A percentile compares a stretch with the other conserved stretches of the same genome.
phyloP scores from a whole-genome alignment of 2,888 invertebrate genomes.

The Mactromeris polynyma region DNA sequence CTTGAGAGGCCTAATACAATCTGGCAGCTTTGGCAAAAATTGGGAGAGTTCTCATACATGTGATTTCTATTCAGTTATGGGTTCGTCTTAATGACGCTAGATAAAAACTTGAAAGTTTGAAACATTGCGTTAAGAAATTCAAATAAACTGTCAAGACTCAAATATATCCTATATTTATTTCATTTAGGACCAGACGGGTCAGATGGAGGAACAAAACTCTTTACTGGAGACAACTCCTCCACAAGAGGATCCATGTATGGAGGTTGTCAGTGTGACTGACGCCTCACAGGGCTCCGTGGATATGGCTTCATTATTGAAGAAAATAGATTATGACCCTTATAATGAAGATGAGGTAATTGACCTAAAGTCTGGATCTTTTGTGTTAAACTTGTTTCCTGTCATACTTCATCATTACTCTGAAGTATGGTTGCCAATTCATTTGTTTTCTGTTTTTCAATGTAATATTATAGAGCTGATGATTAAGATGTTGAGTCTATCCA shows the following conservation, averaged over 20 bases:
- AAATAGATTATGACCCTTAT: conserved; percentile 81
- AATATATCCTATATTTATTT: background rate
- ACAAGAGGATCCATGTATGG: conserved; percentile 60
- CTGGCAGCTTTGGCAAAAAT: too few species aligned
- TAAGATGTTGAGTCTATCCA: too few species aligned
- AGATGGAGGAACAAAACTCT: conserved; percentile 13
- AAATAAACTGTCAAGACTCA: background rate
- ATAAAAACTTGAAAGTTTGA: too few species aligned
- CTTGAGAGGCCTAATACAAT: too few species aligned
- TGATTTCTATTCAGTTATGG: too few species aligned
- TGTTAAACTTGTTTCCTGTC: too few species aligned
- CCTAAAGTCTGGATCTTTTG: background rate
- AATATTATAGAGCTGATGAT: too few species aligned
- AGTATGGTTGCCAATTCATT: too few species aligned
- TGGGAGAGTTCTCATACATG: too few species aligned
- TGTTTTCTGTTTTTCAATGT: too few species aligned
- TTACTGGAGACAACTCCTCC: background rate
- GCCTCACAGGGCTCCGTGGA: conserved; percentile 68
- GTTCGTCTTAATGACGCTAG: too few species aligned
- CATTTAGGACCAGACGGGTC: conserved; percentile 28
- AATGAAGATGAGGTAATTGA: conserved; percentile 84
- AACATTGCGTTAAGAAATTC: background rate
- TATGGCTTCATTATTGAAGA: conserved; percentile 70
- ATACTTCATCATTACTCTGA: too few species aligned
- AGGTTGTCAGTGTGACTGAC: conserved; percentile 77